Percentiles rank a stretch among this genome's conserved stretches.
Evolutionary conservation across 2,888 invertebrate genomes (phyloP).

Genomic region (Drepana falcataria): DNA sequence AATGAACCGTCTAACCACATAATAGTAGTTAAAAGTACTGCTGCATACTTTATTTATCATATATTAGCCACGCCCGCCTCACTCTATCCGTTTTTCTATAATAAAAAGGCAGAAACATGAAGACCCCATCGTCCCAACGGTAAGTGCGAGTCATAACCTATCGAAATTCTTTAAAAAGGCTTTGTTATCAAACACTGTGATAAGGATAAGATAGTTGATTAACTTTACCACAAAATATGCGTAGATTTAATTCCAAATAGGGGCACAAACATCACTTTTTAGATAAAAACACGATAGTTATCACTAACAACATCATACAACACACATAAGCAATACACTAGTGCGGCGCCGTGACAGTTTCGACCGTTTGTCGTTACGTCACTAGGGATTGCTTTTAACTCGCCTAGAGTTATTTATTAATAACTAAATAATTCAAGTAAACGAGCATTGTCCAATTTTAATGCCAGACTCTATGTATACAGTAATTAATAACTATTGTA

Average conservation of each 20-base stretch:
- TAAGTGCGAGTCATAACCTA: constrained; percentile 58
- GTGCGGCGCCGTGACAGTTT: constrained; percentile 27
- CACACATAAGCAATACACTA: constrained; percentile 54
- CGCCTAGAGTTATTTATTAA: no score
- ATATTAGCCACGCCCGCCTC: constrained; percentile 19
- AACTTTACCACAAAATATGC: constrained; percentile 67
- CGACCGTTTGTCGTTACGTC: constrained; percentile 18
- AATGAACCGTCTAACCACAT: not conserved
- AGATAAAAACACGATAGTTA: constrained; percentile 76
- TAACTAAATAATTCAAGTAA: no score
- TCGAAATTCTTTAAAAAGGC: constrained; percentile 37
- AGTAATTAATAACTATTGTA: no score
- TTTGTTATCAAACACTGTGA: constrained; percentile 41
- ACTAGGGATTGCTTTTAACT: constrained; percentile 18
- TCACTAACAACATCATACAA: constrained; percentile 59
- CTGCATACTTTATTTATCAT: constrained; percentile 17
- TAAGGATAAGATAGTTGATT: constrained; percentile 57
- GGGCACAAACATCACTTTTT: constrained; percentile 69
- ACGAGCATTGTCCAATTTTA: no score
- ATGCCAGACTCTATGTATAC: no score
- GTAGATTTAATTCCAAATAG: constrained; percentile 59
- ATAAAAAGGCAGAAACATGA: constrained; percentile 65
- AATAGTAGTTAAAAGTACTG: constrained; percentile 7
- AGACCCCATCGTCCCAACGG: constrained; percentile 30
- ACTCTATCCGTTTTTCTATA: constrained; percentile 38